These are phyloP conservation scores for Leptinotarsa tumamoca DNA, from an alignment of 2,888 invertebrate species.

Conservation along the genomic window DNA sequence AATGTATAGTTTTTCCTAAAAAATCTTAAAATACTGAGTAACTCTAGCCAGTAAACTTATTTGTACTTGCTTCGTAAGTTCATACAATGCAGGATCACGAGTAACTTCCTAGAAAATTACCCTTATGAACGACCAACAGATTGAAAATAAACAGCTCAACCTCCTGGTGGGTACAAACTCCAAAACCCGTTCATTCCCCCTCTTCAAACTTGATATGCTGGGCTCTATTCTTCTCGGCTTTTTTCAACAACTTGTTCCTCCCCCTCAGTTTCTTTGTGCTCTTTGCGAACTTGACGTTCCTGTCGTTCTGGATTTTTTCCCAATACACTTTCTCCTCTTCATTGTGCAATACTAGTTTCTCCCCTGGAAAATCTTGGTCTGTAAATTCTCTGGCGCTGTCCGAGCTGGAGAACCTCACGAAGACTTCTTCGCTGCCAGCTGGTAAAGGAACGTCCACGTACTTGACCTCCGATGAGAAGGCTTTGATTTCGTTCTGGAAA, in stretches of 20 bases:
- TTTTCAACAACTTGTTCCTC: slow-evolving; percentile 71
- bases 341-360: slow-evolving; percentile 55
- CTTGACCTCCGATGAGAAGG: slow-evolving; percentile 74
- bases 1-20: no score
- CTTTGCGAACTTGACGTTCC: slow-evolving; percentile 69
- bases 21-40: no score
- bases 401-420: slow-evolving; percentile 73
- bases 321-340: slow-evolving; percentile 84
- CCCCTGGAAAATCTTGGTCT: slow-evolving; percentile 45
- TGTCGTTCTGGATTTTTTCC: slow-evolving; percentile 78
- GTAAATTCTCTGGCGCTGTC: slow-evolving; percentile 67
- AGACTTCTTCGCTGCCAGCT: slow-evolving; percentile 76
- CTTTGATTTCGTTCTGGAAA: slow-evolving; percentile 73
- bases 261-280: slow-evolving; percentile 71
- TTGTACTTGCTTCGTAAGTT: no score
- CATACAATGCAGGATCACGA: no score
- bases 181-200: slow-evolving; percentile 22
- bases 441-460: slow-evolving; percentile 80
- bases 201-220: slow-evolving; percentile 81
- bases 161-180: no score
- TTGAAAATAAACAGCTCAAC: no score
- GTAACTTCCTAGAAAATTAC: no score
- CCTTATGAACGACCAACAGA: no score
- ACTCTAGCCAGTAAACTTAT: no score
- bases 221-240: slow-evolving; percentile 76